phyloP scores from a whole-genome alignment of 2,797 vertebrate species.

The Mormyrops attenuatus region DNA sequence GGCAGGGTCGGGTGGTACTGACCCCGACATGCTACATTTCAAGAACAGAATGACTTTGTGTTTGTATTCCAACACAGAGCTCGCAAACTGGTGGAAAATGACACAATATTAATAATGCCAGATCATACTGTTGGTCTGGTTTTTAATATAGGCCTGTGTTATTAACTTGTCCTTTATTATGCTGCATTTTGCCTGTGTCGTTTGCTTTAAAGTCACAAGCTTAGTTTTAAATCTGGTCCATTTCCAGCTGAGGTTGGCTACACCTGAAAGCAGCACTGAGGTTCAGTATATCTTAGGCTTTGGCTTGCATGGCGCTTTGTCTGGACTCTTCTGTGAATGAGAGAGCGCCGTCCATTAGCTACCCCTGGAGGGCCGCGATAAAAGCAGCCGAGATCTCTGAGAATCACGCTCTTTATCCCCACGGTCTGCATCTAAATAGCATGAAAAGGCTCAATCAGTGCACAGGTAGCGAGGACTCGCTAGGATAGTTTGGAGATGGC shows the following conservation, averaged over 20 bases:
- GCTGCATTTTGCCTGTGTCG: not conserved
- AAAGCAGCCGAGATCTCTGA: not conserved
- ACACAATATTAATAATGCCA: not conserved
- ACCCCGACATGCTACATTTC: not conserved
- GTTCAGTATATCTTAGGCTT: not conserved
- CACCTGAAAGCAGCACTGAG: not conserved
- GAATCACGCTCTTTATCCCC: not conserved
- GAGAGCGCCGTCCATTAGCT: not conserved
- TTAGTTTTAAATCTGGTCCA: not conserved
- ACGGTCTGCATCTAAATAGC: not conserved
- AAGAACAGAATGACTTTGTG: not conserved
- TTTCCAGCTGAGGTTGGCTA: not conserved
- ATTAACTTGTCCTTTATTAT: not conserved
- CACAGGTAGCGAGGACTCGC: not conserved
- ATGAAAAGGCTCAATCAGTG: not conserved
- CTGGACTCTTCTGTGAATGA: not conserved
- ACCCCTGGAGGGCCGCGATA: not conserved
- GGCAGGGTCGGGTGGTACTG: not conserved
- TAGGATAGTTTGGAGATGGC: constrained; percentile 37
- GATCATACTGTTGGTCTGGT: not conserved
- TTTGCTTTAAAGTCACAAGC: not conserved
- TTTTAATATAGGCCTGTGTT: not conserved
- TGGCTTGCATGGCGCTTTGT: not conserved
- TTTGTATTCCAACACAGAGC: not conserved
- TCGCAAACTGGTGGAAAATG: not conserved